A percentile compares a stretch with the other conserved stretches of the same genome.
These are phyloP conservation scores for Platyscapa corneri DNA, from an alignment of 1,140 invertebrate genomes.

Conservation along the genomic window DNA sequence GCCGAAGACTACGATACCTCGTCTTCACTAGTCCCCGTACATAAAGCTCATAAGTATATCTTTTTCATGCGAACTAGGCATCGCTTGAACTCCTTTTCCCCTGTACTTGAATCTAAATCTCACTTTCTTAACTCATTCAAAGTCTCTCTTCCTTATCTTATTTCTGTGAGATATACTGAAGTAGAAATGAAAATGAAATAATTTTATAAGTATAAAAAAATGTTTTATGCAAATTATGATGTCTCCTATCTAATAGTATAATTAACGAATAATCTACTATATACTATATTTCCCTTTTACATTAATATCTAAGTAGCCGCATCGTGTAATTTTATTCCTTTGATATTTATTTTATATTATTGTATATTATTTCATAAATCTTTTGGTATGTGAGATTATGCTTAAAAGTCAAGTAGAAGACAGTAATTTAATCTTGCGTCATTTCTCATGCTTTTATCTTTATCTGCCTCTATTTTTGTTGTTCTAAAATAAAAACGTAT, in stretches of 20 bases:
- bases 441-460: not conserved
- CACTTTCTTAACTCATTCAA: not conserved
- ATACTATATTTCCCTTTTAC: too few relatives aligned
- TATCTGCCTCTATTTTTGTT: not conserved
- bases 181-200: not conserved
- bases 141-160: not conserved
- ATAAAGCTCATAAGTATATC: conserved; percentile 12
- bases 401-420: too few relatives aligned
- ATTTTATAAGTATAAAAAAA: too few relatives aligned
- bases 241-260: too few relatives aligned
- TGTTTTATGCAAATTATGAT: too few relatives aligned
- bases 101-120: not conserved
- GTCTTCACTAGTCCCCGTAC: not conserved
- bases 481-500: not conserved
- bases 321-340: too few relatives aligned
- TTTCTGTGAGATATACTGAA: not conserved
- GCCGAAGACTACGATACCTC: not conserved
- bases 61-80: not conserved
- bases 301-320: too few relatives aligned
- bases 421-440: not conserved
- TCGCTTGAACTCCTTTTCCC: too few relatives aligned
- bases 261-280: too few relatives aligned
- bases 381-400: too few relatives aligned
- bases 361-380: too few relatives aligned
- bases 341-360: too few relatives aligned